phyloP scores from a whole-genome alignment of 2,888 invertebrate species.

The Rhagium mordax region DNA sequence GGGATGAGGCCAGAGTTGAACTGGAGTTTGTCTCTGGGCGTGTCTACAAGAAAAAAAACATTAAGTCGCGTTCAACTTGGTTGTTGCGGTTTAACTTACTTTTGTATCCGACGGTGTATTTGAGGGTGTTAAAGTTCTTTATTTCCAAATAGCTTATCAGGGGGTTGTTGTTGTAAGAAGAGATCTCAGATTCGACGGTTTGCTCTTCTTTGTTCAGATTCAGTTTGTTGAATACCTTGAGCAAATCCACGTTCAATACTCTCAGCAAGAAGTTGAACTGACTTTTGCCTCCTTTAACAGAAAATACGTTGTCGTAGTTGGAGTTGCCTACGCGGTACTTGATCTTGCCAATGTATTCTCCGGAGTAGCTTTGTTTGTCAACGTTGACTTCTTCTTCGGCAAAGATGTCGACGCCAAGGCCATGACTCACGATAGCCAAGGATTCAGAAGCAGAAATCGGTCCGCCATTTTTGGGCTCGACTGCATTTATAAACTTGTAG shows the following conservation, averaged over 20 bases:
- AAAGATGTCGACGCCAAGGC: slow-evolving; percentile 61
- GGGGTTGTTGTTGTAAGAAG: slow-evolving; percentile 73
- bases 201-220: slow-evolving; percentile 72
- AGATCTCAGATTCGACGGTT: slow-evolving; percentile 71
- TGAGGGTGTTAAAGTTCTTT: slow-evolving; percentile 75
- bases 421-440: slow-evolving; percentile 69
- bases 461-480: not conserved
- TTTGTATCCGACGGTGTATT: slow-evolving; percentile 72
- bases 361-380: slow-evolving; percentile 43
- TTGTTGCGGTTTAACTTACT: slow-evolving; percentile 66
- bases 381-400: slow-evolving; percentile 48
- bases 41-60: slow-evolving; percentile 57
- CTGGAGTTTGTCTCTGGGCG: slow-evolving; percentile 72
- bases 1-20: slow-evolving; percentile 74
- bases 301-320: slow-evolving; percentile 55
- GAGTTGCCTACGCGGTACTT: slow-evolving; percentile 55
- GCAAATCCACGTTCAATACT: slow-evolving; percentile 71
- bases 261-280: slow-evolving; percentile 61
- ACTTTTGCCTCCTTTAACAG: slow-evolving; percentile 52
- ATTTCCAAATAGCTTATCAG: slow-evolving; percentile 70
- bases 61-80: not conserved
- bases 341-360: slow-evolving; percentile 48
- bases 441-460: slow-evolving; percentile 1
- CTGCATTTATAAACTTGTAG: slow-evolving; percentile 55
- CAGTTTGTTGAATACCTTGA: slow-evolving; percentile 72